These are phyloP conservation scores for Anorthoa munda DNA, from an alignment of 2,888 invertebrate genomes.

Conservation along the genomic window DNA sequence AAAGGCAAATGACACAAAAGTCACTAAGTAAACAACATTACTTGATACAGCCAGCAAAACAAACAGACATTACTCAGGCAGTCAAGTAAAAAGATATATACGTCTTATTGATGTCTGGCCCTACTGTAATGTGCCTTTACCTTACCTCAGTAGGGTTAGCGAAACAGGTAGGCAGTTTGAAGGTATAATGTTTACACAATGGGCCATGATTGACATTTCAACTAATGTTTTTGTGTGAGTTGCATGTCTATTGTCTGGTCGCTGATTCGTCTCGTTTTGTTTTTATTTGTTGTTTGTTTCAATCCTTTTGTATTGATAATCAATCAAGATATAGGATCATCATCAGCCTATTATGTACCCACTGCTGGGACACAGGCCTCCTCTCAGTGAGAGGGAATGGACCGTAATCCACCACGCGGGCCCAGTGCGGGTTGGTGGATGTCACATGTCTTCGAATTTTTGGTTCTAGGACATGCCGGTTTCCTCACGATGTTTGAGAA, in stretches of 20 bases:
- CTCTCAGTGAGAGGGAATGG: no score
- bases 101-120: conserved; percentile 47
- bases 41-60: conserved; percentile 39
- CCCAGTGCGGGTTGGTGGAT: no score
- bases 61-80: conserved; percentile 57
- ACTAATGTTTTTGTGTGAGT: neutral
- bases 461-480: no score
- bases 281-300: no score
- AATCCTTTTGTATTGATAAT: no score
- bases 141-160: conserved; percentile 36
- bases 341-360: no score
- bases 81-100: conserved; percentile 51
- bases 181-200: conserved; percentile 5
- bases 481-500: no score
- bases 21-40: conserved; percentile 31
- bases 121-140: conserved; percentile 40
- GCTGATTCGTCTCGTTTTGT: no score
- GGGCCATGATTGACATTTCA: conserved; percentile 21
- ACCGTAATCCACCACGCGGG: no score
- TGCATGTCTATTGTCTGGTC: conserved; percentile 9
- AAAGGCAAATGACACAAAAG: neutral
- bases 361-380: no score
- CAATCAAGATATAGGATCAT: no score
- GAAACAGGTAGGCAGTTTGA: conserved; percentile 29
- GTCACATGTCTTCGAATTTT: no score